A percentile compares a stretch with the other conserved stretches of the same genome.
These are phyloP conservation scores for Phocides pigmalion DNA, from an alignment of 1,140 invertebrate genomes.

Conservation along the genomic window DNA sequence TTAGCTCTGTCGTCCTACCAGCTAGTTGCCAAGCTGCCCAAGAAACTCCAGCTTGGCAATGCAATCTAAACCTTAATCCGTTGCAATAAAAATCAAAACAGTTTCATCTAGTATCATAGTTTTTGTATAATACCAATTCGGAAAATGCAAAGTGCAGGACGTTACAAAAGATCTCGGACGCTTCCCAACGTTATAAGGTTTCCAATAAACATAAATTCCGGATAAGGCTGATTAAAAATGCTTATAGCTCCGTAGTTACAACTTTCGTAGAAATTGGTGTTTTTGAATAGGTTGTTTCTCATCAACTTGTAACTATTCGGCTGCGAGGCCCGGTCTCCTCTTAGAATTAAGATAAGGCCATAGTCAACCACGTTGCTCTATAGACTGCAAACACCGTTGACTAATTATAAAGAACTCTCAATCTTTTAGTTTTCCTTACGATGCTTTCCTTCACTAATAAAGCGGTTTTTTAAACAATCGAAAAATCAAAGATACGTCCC, in stretches of 20 bases:
- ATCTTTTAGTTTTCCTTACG: no score
- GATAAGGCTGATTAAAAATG: slow-evolving; percentile 26
- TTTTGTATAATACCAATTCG: slow-evolving; percentile 56
- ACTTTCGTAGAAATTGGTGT: neutral
- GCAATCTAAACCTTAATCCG: slow-evolving; percentile 60
- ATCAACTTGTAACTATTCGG: no score
- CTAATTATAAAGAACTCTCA: no score
- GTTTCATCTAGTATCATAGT: slow-evolving; percentile 32
- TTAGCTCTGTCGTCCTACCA: slow-evolving; percentile 67
- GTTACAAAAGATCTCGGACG: slow-evolving; percentile 54
- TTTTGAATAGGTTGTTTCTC: no score
- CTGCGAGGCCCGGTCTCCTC: no score
- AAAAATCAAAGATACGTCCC: no score
- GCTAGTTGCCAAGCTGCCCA: slow-evolving; percentile 46
- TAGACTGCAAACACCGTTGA: no score
- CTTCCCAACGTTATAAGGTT: slow-evolving; percentile 49
- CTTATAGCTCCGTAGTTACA: neutral
- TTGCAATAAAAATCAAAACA: slow-evolving; percentile 31
- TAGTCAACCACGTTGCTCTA: no score
- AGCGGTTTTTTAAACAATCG: no score
- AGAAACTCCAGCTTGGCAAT: slow-evolving; percentile 35
- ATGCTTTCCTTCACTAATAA: no score
- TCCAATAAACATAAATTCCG: slow-evolving; percentile 44
- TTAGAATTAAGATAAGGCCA: no score
- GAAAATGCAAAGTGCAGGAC: slow-evolving; percentile 64